Conservation (phyloP, 2,888 invertebrate genomes). For the Coremacera marginata region DNA sequence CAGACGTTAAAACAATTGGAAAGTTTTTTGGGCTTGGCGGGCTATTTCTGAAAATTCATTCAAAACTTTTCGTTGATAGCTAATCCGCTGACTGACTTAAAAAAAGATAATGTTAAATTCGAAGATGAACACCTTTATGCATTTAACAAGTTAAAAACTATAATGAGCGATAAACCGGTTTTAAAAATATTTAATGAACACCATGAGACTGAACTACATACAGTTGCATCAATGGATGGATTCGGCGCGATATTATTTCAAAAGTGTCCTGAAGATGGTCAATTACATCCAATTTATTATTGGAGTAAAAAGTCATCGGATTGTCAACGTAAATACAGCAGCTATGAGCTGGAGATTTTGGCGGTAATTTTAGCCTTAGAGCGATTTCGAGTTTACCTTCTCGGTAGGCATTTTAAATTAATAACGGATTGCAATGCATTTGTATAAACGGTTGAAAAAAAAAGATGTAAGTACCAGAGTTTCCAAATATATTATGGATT, state of each 20-base stretch:
- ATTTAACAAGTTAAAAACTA: neutral
- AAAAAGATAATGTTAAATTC: neutral
- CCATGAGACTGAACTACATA: constrained; percentile 34
- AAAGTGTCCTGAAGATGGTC: constrained; percentile 22
- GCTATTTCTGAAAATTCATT: neutral
- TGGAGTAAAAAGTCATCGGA: constrained; percentile 14
- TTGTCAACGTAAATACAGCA: constrained; percentile 24
- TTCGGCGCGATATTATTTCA: constrained; percentile 35
- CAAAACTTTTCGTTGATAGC: neutral
- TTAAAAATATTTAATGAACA: neutral
- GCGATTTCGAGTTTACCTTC: constrained; percentile 52
- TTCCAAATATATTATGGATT: constrained; percentile 37
- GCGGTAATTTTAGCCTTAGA: constrained; percentile 46
- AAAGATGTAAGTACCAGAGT: constrained; percentile 45
- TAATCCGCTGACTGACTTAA: neutral
- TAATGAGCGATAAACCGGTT: neutral
- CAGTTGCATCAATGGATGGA: constrained; percentile 37
- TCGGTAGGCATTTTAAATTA: constrained; percentile 46
- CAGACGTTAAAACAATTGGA: neutral
- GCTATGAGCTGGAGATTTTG: constrained; percentile 31
- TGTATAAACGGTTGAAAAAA: constrained; percentile 44
- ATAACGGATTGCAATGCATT: constrained; percentile 48
- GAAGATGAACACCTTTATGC: neutral
- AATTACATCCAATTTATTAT: constrained; percentile 29
- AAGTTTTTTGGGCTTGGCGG: neutral